Evolutionary conservation across 2,888 invertebrate species (phyloP).

Genomic region (Euplexia lucipara): DNA sequence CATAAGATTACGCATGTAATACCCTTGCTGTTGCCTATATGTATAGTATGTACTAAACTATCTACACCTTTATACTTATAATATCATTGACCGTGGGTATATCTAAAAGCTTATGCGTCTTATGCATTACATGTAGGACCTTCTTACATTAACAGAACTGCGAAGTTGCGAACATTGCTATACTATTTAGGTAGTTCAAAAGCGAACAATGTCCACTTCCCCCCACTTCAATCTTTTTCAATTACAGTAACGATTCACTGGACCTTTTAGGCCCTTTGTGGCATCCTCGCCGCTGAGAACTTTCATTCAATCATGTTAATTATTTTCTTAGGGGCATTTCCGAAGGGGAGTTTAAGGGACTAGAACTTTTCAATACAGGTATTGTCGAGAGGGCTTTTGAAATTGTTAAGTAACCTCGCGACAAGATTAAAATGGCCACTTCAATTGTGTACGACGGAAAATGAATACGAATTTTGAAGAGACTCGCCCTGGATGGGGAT

Average conservation of each 20-base stretch:
- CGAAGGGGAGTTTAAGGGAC: slow-evolving; percentile 61
- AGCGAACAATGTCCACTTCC: slow-evolving; percentile 64
- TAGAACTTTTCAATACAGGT: slow-evolving; percentile 69
- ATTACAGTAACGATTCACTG: slow-evolving; percentile 73
- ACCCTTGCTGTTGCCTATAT: too few species aligned
- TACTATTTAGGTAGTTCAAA: slow-evolving; percentile 39
- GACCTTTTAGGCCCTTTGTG: slow-evolving; percentile 75
- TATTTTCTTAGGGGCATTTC: slow-evolving; percentile 75
- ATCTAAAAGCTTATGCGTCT: slow-evolving; percentile 1
- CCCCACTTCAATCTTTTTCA: slow-evolving; percentile 69
- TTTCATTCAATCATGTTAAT: slow-evolving; percentile 80
- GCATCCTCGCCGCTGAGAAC: slow-evolving; percentile 71
- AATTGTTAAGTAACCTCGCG: slow-evolving; percentile 67
- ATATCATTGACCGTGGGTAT: too few species aligned
- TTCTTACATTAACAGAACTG: slow-evolving; percentile 39
- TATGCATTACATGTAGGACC: too few species aligned
- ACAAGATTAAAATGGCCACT: slow-evolving; percentile 66
- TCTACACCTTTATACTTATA: too few species aligned
- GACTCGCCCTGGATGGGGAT: slow-evolving; percentile 45
- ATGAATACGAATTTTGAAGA: slow-evolving; percentile 62
- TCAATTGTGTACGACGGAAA: slow-evolving; percentile 58
- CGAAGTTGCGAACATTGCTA: slow-evolving; percentile 35
- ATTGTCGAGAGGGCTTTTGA: slow-evolving; percentile 68
- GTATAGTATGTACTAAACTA: too few species aligned
- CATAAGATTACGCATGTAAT: too few species aligned